phyloP scores from a whole-genome alignment of 2,888 invertebrate genomes.

The Plagiodera versicolora region DNA sequence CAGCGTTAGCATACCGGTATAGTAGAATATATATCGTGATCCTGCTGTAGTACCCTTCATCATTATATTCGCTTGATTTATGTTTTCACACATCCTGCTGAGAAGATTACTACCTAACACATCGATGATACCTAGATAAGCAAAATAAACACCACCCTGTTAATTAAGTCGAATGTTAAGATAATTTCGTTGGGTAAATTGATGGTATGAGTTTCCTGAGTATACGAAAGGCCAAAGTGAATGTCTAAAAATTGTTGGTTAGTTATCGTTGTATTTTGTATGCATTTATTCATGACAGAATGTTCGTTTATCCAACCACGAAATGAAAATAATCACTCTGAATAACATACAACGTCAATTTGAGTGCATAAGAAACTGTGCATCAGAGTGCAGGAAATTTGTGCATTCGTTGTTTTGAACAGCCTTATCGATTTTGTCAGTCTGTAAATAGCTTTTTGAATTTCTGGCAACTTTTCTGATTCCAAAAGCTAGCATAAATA shows the following conservation, averaged over 20 bases:
- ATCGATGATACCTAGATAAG: background rate
- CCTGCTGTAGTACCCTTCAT: background rate
- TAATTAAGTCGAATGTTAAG: background rate
- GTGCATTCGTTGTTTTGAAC: too few relatives aligned
- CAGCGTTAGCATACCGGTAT: background rate
- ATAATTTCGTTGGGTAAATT: background rate
- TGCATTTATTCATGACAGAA: too few relatives aligned
- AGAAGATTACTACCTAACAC: conserved; percentile 1
- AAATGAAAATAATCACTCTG: too few relatives aligned
- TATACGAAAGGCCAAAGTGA: background rate
- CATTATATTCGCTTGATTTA: conserved; percentile 1
- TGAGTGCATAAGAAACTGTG: too few relatives aligned
- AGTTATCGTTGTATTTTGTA: too few relatives aligned
- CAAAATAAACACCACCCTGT: background rate
- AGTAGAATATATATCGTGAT: background rate
- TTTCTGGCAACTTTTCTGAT: too few relatives aligned
- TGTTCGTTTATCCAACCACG: too few relatives aligned
- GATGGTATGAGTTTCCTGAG: background rate
- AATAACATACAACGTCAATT: too few relatives aligned
- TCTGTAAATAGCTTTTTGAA: too few relatives aligned
- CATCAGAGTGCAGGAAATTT: too few relatives aligned
- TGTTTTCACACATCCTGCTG: background rate
- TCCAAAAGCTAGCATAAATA: too few relatives aligned
- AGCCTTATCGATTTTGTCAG: too few relatives aligned
- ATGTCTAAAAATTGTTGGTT: background rate